Percentiles rank a stretch among this genome's conserved stretches.
Conservation (phyloP, 2,797 vertebrate species). For the Enteromius fasciolatus region DNA sequence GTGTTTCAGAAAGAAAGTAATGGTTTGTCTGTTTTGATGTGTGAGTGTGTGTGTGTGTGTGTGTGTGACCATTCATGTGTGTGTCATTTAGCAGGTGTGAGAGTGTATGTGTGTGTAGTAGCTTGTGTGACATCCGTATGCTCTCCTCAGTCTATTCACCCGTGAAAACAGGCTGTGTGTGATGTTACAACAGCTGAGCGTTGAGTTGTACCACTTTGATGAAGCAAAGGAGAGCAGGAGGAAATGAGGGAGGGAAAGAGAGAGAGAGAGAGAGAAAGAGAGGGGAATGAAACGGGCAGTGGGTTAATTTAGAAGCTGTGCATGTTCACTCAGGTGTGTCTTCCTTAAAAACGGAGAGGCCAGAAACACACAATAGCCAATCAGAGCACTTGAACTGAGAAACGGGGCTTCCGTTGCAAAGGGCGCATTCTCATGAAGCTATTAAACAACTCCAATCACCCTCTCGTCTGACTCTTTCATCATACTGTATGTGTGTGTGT, state of each 20-base stretch:
- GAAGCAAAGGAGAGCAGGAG: conserved; percentile 64
- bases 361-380: conserved; percentile 15
- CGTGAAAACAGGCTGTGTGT: not conserved
- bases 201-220: conserved; percentile 42
- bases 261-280: conserved; percentile 6
- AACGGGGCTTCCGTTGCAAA: conserved; percentile 26
- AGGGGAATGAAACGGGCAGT: conserved; percentile 63
- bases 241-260: conserved; percentile 58
- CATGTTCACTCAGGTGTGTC: conserved; percentile 42
- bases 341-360: conserved; percentile 43
- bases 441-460: conserved; percentile 18
- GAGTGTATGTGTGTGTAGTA: conserved; percentile 9
- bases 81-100: conserved; percentile 10
- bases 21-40: not conserved
- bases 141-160: not conserved
- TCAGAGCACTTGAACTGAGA: conserved; percentile 26
- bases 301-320: conserved; percentile 41
- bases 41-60: not conserved
- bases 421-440: conserved; percentile 28
- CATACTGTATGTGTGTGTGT: not conserved
- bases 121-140: conserved; percentile 8
- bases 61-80: not conserved
- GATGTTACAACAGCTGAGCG: conserved; percentile 1
- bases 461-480: conserved; percentile 31
- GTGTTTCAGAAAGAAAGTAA: not conserved